These are phyloP conservation scores for Drosophila parabipectinata DNA, from an alignment of 1,140 invertebrate species.

Conservation along the genomic window DNA sequence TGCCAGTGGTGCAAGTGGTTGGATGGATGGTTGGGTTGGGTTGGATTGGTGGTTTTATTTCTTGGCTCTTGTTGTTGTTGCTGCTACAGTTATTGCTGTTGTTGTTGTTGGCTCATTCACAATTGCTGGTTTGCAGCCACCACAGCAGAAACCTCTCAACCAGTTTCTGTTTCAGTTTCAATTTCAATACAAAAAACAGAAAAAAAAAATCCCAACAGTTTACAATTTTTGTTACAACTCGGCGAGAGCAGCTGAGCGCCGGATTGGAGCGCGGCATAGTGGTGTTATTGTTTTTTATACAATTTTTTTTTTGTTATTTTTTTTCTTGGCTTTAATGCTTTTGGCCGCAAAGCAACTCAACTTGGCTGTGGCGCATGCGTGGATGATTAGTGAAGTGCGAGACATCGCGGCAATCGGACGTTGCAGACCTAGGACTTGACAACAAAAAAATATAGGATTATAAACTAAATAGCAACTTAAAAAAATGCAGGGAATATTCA, in stretches of 20 bases:
- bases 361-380: slow-evolving; percentile 65
- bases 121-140: neutral
- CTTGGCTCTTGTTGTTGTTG: neutral
- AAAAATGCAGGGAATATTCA: neutral
- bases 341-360: slow-evolving; percentile 37
- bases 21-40: too few relatives aligned
- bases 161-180: slow-evolving; percentile 75
- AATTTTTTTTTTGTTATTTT: neutral
- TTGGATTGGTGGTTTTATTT: neutral
- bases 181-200: slow-evolving; percentile 62
- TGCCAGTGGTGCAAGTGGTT: neutral
- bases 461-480: neutral
- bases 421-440: slow-evolving; percentile 23
- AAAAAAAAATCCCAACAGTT: slow-evolving; percentile 19
- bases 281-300: too few relatives aligned
- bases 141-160: slow-evolving; percentile 59
- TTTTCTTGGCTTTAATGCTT: slow-evolving; percentile 11
- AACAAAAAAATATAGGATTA: neutral
- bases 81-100: too few relatives aligned
- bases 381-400: slow-evolving; percentile 79
- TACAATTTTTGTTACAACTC: slow-evolving; percentile 78
- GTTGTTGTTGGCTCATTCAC: slow-evolving; percentile 1
- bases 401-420: slow-evolving; percentile 71
- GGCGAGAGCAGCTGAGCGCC: slow-evolving; percentile 31
- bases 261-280: slow-evolving; percentile 23